These are phyloP conservation scores for Oxyteleia sp. DNA, from an alignment of 2,888 invertebrate species.

Conservation along the genomic window DNA sequence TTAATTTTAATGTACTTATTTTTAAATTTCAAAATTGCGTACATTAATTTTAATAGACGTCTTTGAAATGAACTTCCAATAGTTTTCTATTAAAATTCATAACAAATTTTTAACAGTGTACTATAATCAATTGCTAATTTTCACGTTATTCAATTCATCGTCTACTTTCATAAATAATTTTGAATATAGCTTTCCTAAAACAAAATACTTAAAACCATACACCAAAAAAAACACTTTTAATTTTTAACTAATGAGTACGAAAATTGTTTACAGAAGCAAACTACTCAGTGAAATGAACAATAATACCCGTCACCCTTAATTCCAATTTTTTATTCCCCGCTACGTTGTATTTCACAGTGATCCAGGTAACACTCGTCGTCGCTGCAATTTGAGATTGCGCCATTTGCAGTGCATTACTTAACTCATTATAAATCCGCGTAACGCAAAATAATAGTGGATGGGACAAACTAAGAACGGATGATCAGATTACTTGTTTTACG, in stretches of 20 bases:
- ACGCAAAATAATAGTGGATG: slow-evolving; percentile 21
- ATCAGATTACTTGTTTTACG: slow-evolving; percentile 50
- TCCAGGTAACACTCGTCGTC: neutral
- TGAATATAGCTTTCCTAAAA: too few relatives aligned
- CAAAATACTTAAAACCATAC: too few relatives aligned
- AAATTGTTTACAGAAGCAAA: neutral
- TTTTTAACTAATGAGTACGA: neutral
- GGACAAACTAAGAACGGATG: slow-evolving; percentile 40
- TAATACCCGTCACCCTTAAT: neutral
- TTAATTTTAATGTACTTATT: too few relatives aligned
- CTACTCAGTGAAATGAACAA: slow-evolving; percentile 2
- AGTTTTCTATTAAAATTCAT: too few relatives aligned
- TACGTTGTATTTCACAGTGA: neutral
- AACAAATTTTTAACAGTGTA: too few relatives aligned
- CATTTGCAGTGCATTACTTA: slow-evolving; percentile 25
- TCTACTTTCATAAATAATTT: too few relatives aligned
- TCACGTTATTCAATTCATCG: too few relatives aligned
- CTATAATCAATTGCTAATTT: too few relatives aligned
- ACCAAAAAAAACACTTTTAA: too few relatives aligned
- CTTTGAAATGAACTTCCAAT: too few relatives aligned
- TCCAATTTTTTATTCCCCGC: neutral
- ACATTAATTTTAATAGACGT: too few relatives aligned
- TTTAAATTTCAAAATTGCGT: too few relatives aligned
- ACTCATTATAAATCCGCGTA: slow-evolving; percentile 46
- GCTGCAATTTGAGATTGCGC: neutral